Evolutionary conservation across 2,797 vertebrate species (phyloP), one percentile per base, ranked within the genome.

Genomic region (Xiphophorus birchmanni): DNA sequence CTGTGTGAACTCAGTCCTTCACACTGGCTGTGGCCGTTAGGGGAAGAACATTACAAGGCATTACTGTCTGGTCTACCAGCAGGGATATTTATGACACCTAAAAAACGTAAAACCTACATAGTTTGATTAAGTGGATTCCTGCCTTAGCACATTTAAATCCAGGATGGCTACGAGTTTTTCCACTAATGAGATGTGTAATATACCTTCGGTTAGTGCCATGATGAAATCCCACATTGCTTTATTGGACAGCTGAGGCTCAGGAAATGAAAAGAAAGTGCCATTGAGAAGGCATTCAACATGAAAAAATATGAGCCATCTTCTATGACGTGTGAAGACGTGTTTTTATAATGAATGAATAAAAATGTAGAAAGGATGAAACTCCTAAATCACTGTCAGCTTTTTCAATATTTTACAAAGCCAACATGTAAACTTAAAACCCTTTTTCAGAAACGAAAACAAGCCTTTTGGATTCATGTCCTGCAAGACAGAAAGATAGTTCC

Each of bases 21-120:
- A 86, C 84, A 83, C 40, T 29, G 71, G 89, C 81, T 78, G 71
- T 26, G 71, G 84, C 77, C 81, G 85, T 86, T 81, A 83, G 75
- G 77, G 69, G 84, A 89, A 81, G 81, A 84, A 85, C 80, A 84
- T 91, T 89, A 93, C 83, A 89, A 86, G 83, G 84, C 44, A 91
- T 93, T 91, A 91, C 78, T 88, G 90, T 94, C 84, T 15, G 48
- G 58, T 86, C 67, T 45, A 75, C 74, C 82, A 80, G 67, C 85
- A 86, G 73, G 54, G 74, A 82, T 78, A 86, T 71, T 73, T 29
- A 83, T 78, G 63, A 80, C 54, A 82, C 32, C 35, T 75, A 17
- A 81, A 82, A 58, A 80, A 63, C 7, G 63, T 73, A 81, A 58
- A 54, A 47, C 78, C 37, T 54, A 37, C 74, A 73, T 52, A 37